Evolutionary conservation across 2,113 vertebrate species (phyloP).

Genomic region (Onychorhynchus coronatus): DNA sequence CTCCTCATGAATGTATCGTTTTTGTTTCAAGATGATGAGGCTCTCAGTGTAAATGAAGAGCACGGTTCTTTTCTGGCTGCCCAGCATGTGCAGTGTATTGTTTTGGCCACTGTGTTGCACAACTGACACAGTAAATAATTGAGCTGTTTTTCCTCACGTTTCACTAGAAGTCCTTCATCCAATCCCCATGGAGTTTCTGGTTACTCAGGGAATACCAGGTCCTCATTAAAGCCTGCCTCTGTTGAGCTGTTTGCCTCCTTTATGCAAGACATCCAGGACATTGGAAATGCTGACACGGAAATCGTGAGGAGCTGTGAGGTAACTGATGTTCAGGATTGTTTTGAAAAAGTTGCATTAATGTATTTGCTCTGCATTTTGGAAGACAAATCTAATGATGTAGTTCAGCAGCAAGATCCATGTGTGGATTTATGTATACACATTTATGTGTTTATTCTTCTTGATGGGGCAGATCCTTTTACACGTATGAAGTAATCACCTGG

Average conservation of each 20-base stretch:
- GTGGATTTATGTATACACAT: background rate
- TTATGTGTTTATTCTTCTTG: background rate
- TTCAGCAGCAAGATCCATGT: background rate
- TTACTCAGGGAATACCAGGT: conserved; percentile 80
- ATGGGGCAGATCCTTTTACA: background rate
- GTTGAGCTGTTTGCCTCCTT: conserved; percentile 80
- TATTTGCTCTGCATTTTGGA: background rate
- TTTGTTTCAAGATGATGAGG: background rate
- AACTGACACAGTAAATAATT: conserved; percentile 61
- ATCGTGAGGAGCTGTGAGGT: conserved; percentile 91
- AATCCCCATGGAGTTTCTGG: conserved; percentile 74
- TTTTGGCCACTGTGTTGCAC: conserved; percentile 27
- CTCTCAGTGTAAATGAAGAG: background rate
- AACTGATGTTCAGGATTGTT: background rate
- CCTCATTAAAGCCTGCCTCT: conserved; percentile 80
- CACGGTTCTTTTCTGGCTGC: background rate
- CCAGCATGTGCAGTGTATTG: background rate
- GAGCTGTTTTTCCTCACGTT: conserved; percentile 55
- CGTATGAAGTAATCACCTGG: background rate
- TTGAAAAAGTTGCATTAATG: background rate
- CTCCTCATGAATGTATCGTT: background rate
- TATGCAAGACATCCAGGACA: conserved; percentile 84
- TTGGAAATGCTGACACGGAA: conserved; percentile 79
- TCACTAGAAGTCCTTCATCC: conserved; percentile 65
- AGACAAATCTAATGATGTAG: background rate